Evolutionary conservation across 2,888 invertebrate genomes (phyloP), one percentile per base, ranked within the genome.

Genomic region (Tuberolachnus salignus): DNA sequence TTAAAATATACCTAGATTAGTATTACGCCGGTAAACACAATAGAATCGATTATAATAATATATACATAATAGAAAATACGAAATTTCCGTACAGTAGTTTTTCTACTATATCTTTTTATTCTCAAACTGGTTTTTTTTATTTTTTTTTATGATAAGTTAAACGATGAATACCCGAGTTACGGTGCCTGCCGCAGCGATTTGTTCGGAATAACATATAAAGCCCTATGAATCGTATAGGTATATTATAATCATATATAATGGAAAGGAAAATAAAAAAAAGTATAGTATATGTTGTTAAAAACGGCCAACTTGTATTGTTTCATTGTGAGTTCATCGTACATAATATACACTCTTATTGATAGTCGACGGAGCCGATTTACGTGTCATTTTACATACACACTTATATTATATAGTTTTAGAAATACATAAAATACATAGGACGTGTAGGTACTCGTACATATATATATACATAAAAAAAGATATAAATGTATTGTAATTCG

Each of bases 331-430:
- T 73, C 63, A 23, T n/a, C 63, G 51, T 53, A 34, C 21, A 11
- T 9, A 10, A 19, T 26, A 51, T 53, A 19, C 14, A 19, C 19
- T 6, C 49, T 61, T 13, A 46, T 46, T 55, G 63, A 53, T 23
- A 19, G 63, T 64, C 51, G 42, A 49, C 23, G 63, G 42, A 73
- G 13, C 63, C 44, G 63, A 64, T 64, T 73, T 51, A 64, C 63
- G 61, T 49, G 49, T 72, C 59, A 34, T 63, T 72, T 61, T 21
- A 3, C 51, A 19, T 61, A 51, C 61, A 51, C 49, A 13, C 26
- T 10, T 19, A 11, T 46, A 8, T 2, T 46, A 46, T 13, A 46
- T 46, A 46, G 13, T 13, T 46, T 8, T 10, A 46, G 46, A 46
- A 46, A 46, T 46, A 13, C 46, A 46, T 13, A 34, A 34, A 34